Evolutionary conservation across 1,140 invertebrate species (phyloP).

Genomic region (Drosophila orosa): DNA sequence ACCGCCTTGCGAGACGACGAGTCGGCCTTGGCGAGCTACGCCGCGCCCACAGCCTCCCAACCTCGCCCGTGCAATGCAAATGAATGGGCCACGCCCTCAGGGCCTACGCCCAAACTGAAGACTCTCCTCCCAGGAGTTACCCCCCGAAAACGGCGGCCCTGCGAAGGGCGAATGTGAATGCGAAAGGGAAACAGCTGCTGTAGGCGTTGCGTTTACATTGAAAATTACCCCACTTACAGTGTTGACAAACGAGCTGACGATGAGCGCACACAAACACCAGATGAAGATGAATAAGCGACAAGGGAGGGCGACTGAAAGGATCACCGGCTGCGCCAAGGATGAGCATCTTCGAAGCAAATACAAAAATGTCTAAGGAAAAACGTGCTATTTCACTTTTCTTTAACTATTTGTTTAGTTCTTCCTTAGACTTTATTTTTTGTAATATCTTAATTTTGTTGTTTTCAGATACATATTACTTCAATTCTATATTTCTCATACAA

Average conservation of each 20-base stretch:
- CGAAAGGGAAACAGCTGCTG: constrained; percentile 58
- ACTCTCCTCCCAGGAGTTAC: constrained; percentile 7
- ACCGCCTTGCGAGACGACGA: constrained; percentile 48
- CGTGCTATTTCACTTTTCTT: neutral
- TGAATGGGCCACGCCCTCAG: constrained; percentile 59
- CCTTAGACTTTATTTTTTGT: neutral
- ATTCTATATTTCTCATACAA: no score
- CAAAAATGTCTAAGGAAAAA: neutral
- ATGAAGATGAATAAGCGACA: constrained; percentile 10
- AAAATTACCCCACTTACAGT: constrained; percentile 79
- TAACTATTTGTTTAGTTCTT: neutral
- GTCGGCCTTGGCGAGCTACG: constrained; percentile 3
- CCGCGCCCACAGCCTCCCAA: neutral
- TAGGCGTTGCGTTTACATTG: constrained; percentile 77
- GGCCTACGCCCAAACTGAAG: constrained; percentile 52
- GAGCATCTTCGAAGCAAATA: constrained; percentile 1
- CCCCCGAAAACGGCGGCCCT: constrained; percentile 1
- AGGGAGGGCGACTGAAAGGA: neutral
- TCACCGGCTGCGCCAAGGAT: neutral
- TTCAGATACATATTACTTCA: no score
- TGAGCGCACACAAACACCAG: constrained; percentile 28
- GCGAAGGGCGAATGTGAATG: constrained; percentile 9
- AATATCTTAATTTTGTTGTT: no score
- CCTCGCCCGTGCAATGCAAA: constrained; percentile 61
- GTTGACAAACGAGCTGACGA: constrained; percentile 62